phyloP scores from a whole-genome alignment of 2,113 vertebrate species.

The Nerophis lumbriciformis region DNA sequence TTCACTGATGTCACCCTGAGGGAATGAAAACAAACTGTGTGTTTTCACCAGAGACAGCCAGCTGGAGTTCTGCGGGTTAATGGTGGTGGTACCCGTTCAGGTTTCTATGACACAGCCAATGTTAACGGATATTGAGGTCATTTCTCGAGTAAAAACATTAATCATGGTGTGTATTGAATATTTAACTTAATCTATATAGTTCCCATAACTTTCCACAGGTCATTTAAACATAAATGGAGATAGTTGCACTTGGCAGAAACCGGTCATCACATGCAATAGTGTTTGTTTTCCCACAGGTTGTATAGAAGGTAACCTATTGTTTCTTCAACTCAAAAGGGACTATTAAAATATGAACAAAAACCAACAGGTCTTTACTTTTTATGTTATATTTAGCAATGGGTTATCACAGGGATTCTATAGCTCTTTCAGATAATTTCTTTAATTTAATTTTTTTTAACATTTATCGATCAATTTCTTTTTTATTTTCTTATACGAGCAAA shows the following conservation, averaged over 20 bases:
- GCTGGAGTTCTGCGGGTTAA: slow-evolving; percentile 45
- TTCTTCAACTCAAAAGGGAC: no score
- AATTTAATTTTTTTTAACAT: no score
- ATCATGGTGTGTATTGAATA: slow-evolving; percentile 25
- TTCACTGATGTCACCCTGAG: slow-evolving; percentile 46
- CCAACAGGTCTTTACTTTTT: no score
- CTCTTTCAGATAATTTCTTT: no score
- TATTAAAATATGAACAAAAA: no score
- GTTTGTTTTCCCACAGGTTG: not conserved
- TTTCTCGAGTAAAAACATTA: slow-evolving; percentile 38
- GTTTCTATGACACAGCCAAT: slow-evolving; percentile 33
- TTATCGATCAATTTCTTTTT: no score
- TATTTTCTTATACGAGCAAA: no score
- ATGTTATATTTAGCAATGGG: no score
- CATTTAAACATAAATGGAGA: slow-evolving; percentile 10
- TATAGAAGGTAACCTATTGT: not conserved
- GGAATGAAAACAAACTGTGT: slow-evolving; percentile 55
- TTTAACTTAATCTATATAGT: slow-evolving; percentile 12
- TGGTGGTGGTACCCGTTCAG: slow-evolving; percentile 35
- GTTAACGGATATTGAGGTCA: slow-evolving; percentile 42
- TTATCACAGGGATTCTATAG: no score
- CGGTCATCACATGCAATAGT: slow-evolving; percentile 9
- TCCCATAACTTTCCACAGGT: slow-evolving; percentile 23
- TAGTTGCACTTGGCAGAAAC: slow-evolving; percentile 9
- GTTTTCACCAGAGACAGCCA: slow-evolving; percentile 48